A percentile compares a stretch with the other conserved stretches of the same genome.
Evolutionary conservation across 2,888 invertebrate genomes (phyloP).

Genomic region (Latrodectus hesperus): DNA sequence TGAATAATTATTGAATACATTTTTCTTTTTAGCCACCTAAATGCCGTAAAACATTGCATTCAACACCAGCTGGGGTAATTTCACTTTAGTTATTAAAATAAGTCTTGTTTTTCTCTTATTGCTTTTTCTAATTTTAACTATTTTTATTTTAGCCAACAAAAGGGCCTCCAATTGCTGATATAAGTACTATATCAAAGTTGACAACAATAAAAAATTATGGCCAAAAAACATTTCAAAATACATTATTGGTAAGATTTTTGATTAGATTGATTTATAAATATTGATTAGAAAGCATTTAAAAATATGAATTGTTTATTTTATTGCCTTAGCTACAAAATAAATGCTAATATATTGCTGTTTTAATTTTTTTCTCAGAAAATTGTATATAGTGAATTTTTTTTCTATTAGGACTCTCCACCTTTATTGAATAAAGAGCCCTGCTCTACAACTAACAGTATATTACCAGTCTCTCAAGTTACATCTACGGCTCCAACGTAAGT

Average conservation of each 20-base stretch:
- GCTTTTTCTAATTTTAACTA: background rate
- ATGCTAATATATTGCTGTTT: background rate
- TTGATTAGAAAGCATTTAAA: background rate
- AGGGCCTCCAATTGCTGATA: constrained; percentile 60
- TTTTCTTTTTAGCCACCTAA: constrained; percentile 54
- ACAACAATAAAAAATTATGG: constrained; percentile 49
- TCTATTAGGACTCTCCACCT: background rate
- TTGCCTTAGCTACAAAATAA: background rate
- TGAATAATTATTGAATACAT: background rate
- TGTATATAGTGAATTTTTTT: background rate
- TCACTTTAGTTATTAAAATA: background rate
- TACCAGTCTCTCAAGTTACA: background rate
- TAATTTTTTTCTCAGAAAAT: background rate
- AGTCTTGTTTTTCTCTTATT: background rate
- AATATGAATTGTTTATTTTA: background rate
- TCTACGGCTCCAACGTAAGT: too few species aligned
- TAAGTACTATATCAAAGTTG: constrained; percentile 52
- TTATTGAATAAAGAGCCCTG: background rate
- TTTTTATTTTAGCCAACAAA: constrained; percentile 32
- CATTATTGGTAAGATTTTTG: constrained; percentile 2
- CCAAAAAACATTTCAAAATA: constrained; percentile 23
- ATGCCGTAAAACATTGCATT: constrained; percentile 35
- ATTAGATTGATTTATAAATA: background rate
- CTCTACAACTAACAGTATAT: background rate
- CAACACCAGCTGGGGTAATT: constrained; percentile 50